Conservation (phyloP, 2,113 vertebrate genomes). For the Calyptommatus sinebrachiatus region DNA sequence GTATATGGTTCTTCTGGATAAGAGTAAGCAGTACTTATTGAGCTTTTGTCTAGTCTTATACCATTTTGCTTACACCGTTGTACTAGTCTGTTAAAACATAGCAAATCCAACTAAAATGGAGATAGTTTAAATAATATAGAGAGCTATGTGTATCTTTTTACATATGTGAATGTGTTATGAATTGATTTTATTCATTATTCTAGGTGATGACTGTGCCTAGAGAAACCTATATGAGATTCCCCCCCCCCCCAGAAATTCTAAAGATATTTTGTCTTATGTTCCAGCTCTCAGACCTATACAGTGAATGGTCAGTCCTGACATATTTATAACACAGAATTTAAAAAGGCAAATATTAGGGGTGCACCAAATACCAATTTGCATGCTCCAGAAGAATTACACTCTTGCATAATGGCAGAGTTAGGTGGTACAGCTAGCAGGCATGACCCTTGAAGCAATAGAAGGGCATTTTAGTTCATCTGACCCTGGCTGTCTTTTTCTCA, state of each 20-base stretch:
- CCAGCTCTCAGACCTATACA: background rate
- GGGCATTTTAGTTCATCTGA: too few relatives aligned
- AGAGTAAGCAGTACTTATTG: slow-evolving; percentile 73
- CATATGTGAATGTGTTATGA: background rate
- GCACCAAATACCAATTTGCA: too few relatives aligned
- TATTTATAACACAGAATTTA: background rate
- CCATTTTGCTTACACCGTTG: background rate
- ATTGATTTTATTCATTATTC: background rate
- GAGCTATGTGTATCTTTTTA: background rate
- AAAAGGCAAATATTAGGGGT: background rate
- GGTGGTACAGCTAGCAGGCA: too few relatives aligned
- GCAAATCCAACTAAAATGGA: background rate
- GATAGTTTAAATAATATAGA: background rate
- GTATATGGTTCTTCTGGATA: slow-evolving; percentile 99
- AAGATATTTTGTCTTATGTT: background rate
- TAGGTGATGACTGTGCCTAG: background rate
- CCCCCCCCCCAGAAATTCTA: too few relatives aligned
- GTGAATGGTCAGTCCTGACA: background rate
- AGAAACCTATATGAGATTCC: background rate
- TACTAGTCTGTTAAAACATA: background rate
- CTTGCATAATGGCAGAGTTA: background rate
- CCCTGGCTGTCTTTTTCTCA: too few relatives aligned
- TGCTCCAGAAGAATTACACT: background rate
- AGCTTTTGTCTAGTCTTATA: background rate
- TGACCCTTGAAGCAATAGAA: too few relatives aligned